Evolutionary conservation across 2,888 invertebrate genomes (phyloP).

Genomic region (Chaetogeoica ovagalla): DNA sequence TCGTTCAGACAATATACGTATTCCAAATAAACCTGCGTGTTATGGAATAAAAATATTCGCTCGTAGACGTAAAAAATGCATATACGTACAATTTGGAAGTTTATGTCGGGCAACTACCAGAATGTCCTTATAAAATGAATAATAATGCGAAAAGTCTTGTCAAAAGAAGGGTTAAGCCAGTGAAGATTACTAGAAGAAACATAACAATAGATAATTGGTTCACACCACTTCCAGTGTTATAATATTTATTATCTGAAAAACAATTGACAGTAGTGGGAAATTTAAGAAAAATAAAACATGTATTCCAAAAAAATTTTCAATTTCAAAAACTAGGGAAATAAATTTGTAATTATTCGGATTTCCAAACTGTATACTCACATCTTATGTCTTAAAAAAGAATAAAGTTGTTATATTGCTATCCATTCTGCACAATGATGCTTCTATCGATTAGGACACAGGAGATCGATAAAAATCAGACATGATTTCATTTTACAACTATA

Average conservation of each 20-base stretch:
- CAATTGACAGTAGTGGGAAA: conserved; percentile 55
- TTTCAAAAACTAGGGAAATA: conserved; percentile 54
- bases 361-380: conserved; percentile 56
- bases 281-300: conserved; percentile 56
- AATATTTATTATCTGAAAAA: conserved; percentile 54
- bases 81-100: conserved; percentile 54
- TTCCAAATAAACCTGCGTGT: conserved; percentile 35
- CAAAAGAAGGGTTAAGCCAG: conserved; percentile 34
- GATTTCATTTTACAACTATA: no score
- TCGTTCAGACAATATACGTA: conserved; percentile 32
- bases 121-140: conserved; percentile 32
- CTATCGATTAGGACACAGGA: no score
- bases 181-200: conserved; percentile 54
- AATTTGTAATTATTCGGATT: conserved; percentile 57
- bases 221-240: conserved; percentile 55
- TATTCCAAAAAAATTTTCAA: conserved; percentile 57
- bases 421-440: conserved; percentile 57
- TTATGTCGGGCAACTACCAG: conserved; percentile 32
- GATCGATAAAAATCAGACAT: no score
- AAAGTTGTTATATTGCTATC: conserved; percentile 57
- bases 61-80: conserved; percentile 31
- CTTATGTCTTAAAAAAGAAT: conserved; percentile 56
- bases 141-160: conserved; percentile 14
- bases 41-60: conserved; percentile 46
- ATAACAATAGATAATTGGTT: conserved; percentile 55